These are phyloP conservation scores for Puntigrus tetrazona DNA, from an alignment of 2,113 vertebrate genomes.

Conservation along the genomic window DNA sequence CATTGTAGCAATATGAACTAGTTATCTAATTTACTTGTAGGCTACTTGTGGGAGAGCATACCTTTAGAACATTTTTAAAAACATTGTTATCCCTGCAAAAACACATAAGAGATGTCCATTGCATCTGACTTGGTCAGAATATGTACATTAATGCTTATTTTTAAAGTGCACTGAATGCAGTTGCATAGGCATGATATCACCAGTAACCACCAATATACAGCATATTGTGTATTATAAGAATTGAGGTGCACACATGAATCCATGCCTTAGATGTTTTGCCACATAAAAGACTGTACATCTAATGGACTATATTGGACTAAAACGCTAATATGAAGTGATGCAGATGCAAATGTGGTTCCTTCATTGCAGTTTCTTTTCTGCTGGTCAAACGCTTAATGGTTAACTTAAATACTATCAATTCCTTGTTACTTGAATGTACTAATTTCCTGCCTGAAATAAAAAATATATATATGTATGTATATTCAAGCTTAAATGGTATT, in stretches of 20 bases:
- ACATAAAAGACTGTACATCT: constrained; percentile 1
- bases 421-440: constrained; percentile 59
- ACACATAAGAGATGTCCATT: neutral
- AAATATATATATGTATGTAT: too few species aligned
- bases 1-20: neutral
- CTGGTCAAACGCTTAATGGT: neutral
- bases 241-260: neutral
- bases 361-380: neutral
- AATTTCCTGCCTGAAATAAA: constrained; percentile 61
- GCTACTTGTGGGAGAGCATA: neutral
- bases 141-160: neutral
- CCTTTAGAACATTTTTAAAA: neutral
- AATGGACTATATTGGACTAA: neutral
- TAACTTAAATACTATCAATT: constrained; percentile 6
- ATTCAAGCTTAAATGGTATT: constrained; percentile 8
- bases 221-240: neutral
- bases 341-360: neutral
- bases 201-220: neutral
- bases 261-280: constrained; percentile 45
- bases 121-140: neutral
- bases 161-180: neutral
- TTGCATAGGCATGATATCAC: neutral
- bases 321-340: neutral
- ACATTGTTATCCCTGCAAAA: neutral
- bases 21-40: neutral